phyloP scores from a whole-genome alignment of 2,888 invertebrate genomes.

The Seladonia tumulorum region DNA sequence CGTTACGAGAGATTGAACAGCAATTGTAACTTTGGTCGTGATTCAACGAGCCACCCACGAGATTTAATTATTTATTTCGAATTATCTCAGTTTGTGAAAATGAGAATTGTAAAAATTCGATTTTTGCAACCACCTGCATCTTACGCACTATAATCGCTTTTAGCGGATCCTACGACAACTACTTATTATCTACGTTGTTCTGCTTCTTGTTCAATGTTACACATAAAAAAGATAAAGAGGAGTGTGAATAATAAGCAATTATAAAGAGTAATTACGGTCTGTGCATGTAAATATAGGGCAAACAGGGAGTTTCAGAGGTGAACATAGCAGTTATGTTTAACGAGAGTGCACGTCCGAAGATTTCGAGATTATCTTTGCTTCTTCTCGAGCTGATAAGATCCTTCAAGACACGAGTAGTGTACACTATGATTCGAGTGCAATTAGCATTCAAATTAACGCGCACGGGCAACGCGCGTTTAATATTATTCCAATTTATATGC shows the following conservation, averaged over 20 bases:
- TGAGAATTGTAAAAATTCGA: background rate
- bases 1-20: too few relatives aligned
- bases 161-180: background rate
- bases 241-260: constrained; percentile 1
- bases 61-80: too few relatives aligned
- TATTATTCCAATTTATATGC: constrained; percentile 1
- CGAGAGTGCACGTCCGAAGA: background rate
- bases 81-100: too few relatives aligned
- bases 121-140: background rate
- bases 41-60: too few relatives aligned
- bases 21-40: too few relatives aligned
- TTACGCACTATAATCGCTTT: background rate
- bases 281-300: background rate
- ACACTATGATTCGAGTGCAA: background rate
- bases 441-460: constrained; percentile 1
- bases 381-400: background rate
- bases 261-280: background rate
- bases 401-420: background rate
- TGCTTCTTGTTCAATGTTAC: background rate
- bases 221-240: background rate
- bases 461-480: background rate
- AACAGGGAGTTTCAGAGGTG: background rate
- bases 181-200: background rate
- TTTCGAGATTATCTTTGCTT: background rate
- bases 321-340: background rate